Percentiles rank a stretch among this genome's conserved stretches.
These are phyloP conservation scores for Connochaetes taurinus DNA, from an alignment of 2,113 vertebrate species.

Conservation along the genomic window DNA sequence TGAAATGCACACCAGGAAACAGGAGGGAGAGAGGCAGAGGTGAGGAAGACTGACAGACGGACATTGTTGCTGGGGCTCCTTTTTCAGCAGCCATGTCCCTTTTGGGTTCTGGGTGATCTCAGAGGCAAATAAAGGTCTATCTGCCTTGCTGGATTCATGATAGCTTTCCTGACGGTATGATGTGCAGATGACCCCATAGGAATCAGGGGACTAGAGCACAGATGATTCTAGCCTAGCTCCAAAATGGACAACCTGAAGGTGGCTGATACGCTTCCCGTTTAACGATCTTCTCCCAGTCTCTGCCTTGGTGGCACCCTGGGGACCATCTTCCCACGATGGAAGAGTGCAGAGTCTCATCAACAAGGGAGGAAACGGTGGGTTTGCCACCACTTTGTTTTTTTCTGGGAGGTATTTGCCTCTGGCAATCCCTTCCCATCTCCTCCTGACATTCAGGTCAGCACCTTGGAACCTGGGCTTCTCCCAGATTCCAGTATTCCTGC, in stretches of 20 bases:
- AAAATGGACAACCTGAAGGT: not conserved
- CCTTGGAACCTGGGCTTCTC: not conserved
- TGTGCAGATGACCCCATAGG: not conserved
- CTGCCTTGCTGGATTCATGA: not conserved
- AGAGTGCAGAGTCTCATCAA: not conserved
- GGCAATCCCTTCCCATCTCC: not conserved
- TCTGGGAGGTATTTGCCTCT: not conserved
- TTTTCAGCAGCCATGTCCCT: not conserved
- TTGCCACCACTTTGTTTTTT: not conserved
- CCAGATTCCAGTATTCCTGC: not conserved
- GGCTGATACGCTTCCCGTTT: rapidly evolving
- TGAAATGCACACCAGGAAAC: not conserved
- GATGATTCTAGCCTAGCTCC: not conserved
- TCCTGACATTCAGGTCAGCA: not conserved
- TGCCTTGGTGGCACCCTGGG: not conserved
- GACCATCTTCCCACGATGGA: not conserved
- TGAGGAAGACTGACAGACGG: not conserved
- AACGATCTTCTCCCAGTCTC: not conserved
- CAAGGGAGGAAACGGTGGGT: not conserved
- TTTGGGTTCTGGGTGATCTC: not conserved
- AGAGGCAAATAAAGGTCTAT: not conserved
- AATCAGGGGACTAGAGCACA: not conserved
- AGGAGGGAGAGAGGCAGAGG: not conserved
- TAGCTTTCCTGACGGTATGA: not conserved
- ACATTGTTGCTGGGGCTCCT: not conserved